Percentiles rank a stretch among this genome's conserved stretches.
Evolutionary conservation across 2,113 vertebrate species (phyloP).

Genomic region (Nerophis lumbriciformis): DNA sequence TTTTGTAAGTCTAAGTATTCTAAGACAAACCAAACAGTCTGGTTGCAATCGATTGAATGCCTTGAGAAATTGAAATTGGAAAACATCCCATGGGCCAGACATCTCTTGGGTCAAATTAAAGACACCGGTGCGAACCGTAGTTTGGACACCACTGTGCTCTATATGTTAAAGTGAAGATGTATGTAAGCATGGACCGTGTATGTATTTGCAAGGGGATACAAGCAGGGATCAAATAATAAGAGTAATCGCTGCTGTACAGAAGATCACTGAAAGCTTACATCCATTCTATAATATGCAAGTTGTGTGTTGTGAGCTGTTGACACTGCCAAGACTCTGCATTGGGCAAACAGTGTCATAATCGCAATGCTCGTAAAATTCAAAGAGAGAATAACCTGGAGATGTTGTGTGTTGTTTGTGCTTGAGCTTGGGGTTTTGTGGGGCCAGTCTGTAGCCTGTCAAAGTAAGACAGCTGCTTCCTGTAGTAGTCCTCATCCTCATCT

Average conservation of each 20-base stretch:
- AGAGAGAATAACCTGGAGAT: slow-evolving; percentile 75
- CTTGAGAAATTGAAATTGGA: too few relatives aligned
- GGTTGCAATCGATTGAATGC: too few relatives aligned
- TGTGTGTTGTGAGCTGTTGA: background rate
- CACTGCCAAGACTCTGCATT: background rate
- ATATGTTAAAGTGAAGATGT: too few relatives aligned
- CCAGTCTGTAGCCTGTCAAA: slow-evolving; percentile 81
- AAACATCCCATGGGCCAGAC: too few relatives aligned
- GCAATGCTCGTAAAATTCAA: background rate
- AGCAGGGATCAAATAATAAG: too few relatives aligned
- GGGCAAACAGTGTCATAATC: background rate
- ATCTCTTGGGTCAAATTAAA: too few relatives aligned
- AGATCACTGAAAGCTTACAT: background rate
- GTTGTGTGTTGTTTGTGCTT: slow-evolving; percentile 75
- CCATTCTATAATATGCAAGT: background rate
- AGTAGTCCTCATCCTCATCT: slow-evolving; percentile 94
- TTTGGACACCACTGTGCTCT: too few relatives aligned
- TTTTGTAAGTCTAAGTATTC: too few relatives aligned
- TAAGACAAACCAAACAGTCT: too few relatives aligned
- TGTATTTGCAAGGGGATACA: background rate
- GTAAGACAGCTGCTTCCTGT: slow-evolving; percentile 92
- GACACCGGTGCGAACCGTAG: too few relatives aligned
- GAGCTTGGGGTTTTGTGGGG: slow-evolving; percentile 73
- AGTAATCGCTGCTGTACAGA: too few relatives aligned
- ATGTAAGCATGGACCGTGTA: too few relatives aligned